A percentile compares a stretch with the other conserved stretches of the same genome.
These are phyloP conservation scores for Hypolimnas misippus DNA, from an alignment of 2,888 invertebrate species.

Conservation along the genomic window DNA sequence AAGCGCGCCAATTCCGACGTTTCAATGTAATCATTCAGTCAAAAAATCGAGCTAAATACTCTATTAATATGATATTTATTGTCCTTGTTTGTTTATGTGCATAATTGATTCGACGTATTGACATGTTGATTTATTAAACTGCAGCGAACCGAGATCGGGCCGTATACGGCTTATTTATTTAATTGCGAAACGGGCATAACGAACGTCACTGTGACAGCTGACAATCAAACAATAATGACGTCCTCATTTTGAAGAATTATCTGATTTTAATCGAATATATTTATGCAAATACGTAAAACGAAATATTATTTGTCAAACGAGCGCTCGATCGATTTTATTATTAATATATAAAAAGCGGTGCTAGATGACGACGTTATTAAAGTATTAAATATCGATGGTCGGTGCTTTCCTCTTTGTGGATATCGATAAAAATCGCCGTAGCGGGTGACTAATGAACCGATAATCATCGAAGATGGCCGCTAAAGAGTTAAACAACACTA, in stretches of 20 bases:
- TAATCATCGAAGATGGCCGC: constrained; percentile 55
- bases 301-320: constrained; percentile 28
- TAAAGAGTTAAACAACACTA: constrained; percentile 57
- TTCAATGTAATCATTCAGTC: constrained; percentile 46
- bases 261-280: background rate
- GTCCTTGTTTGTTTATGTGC: constrained; percentile 46
- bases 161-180: constrained; percentile 41
- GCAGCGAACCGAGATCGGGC: constrained; percentile 31
- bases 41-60: constrained; percentile 39
- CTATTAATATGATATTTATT: constrained; percentile 38
- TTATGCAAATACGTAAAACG: constrained; percentile 20
- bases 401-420: constrained; percentile 32
- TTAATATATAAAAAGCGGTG: constrained; percentile 13
- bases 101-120: constrained; percentile 49
- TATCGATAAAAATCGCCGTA: constrained; percentile 52
- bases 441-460: constrained; percentile 66
- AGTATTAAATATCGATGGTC: constrained; percentile 37
- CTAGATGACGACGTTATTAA: constrained; percentile 18
- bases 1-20: constrained; percentile 53
- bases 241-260: constrained; percentile 27
- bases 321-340: constrained; percentile 18
- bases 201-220: constrained; percentile 39
- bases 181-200: constrained; percentile 36
- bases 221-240: constrained; percentile 38
- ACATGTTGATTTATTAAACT: constrained; percentile 45